Evolutionary conservation across 1,140 invertebrate genomes (phyloP), one percentile per base, ranked within the genome.

Genomic region (Kradibia gibbosae): DNA sequence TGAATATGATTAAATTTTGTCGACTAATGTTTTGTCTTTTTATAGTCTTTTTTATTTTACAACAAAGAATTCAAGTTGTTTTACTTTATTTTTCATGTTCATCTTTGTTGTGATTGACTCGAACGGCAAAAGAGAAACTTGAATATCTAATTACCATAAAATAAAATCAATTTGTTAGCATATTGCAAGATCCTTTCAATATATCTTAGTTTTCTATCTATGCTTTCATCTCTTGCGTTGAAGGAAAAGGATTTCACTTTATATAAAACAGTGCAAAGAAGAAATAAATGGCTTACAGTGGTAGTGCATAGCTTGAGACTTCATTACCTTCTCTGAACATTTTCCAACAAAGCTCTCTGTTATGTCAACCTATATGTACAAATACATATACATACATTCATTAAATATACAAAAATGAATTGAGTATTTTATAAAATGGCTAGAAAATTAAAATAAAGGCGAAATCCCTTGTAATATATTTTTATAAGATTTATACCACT

Each of bases 201-300:
- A 22, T 25, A 36, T 53, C 20, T n/a, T 50, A 53, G 25, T 73
- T 48, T 50, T 53, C 13, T 34, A 3, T 53, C 48, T 72, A 72
- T 53, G 22, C 17, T 36, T 11, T 34, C 48, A 71, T 73, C 1
- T 53, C 7, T 34, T 31, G 45, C 20, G n/a, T 20, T 36, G 36
- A 55, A 53, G 28, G 28, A 73, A 25, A 48, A 73, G 31, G n/a
- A 53, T 50, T 55, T 36, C 48, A 34, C 25, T 73, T 53, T 55
- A 73, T 53, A 48, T 48, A 71, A 71, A 48, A 25, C 36, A 48
- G 22, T 3, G 10, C 28, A 34, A 53, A 73, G 31, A 36, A 55
- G 48, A 73, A 73, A 73, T 73, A 73, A 73, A 73, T 55, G 42
- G 42, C n/a, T 50, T 72, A 50, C 31, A n/a, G 39, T 72, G 28